Base-by-base conservation (phyloP, 37 sponge, comb jelly and placozoan species). In the Diacarnus erythraeanus region DNA sequence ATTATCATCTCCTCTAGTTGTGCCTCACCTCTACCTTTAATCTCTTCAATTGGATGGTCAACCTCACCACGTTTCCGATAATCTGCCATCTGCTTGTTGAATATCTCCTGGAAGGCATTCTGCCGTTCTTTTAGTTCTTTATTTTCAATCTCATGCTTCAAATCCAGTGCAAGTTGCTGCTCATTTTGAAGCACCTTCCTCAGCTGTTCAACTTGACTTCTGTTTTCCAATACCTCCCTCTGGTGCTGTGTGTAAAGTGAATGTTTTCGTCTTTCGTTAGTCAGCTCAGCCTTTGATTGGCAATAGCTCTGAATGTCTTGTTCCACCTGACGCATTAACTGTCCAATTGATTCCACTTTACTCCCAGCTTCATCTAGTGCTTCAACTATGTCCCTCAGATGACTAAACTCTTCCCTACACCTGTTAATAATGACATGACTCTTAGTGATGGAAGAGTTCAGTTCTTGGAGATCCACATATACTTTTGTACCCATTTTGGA, bases 1-100 rank as follows among this genome's bases (percentile, higher is more conserved):
- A 91, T 83, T 27, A 83, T 59, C 10, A 91, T 67, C 0, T 83
- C 75, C 38, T 87, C 92, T 38, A 91, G 59, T 22, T 70, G 65
- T 23, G 81, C 57, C n/a, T 59, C 57, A 21, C 81, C 42, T 18
- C 59, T 33, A 0, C 25, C 66, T 56, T 38, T 57, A 2, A 56
- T 47, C 27, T 31, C 63, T 15, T 27, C 65, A 21, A 79, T 87
- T 25, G 87, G 69, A 29, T 70, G 25, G 1, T 87, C 84, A 37
- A 91, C 56, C 12, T n/a, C 31, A 6, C 92, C 92, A 21, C 63
- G 75, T 22, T 83, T 36, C 12, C 59, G 70, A 58, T 77, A 91
- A 10, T 87, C 84, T 20, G 80, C 77, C 81, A 86, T 75, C 42
- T 91, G 84, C 61, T 91, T 75, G 3, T 83, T 43, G 36, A 91